Conservation (phyloP, 2,888 invertebrate species). For the Pycnomerus fuliginosus region DNA sequence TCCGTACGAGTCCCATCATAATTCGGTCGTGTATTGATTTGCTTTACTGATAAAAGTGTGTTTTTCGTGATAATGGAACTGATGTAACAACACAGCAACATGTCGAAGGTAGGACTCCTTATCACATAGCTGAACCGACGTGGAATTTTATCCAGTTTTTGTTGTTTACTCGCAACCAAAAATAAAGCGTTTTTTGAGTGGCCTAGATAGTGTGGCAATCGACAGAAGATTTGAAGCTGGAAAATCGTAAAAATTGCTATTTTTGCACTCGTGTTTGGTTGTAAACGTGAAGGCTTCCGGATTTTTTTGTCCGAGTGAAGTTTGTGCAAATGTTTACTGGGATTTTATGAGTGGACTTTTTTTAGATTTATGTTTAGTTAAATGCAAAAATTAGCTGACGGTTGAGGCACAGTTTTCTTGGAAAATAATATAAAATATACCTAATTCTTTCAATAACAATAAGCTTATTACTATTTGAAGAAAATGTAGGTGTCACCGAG, state of each 20-base stretch:
- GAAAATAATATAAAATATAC: too few relatives aligned
- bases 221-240: not conserved
- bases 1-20: slow-evolving; percentile 7
- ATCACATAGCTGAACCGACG: not conserved
- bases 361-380: too few relatives aligned
- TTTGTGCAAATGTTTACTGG: too few relatives aligned
- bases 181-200: not conserved
- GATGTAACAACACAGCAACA: not conserved
- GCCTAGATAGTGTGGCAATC: not conserved
- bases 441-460: too few relatives aligned
- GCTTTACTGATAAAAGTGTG: slow-evolving; percentile 1
- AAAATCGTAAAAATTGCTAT: not conserved
- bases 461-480: too few relatives aligned
- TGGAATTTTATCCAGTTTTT: not conserved
- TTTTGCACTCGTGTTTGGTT: not conserved
- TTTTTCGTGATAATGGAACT: too few relatives aligned
- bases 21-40: slow-evolving; percentile 20
- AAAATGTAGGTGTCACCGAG: too few relatives aligned
- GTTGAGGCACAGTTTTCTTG: too few relatives aligned
- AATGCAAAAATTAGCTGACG: too few relatives aligned
- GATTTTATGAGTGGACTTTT: too few relatives aligned
- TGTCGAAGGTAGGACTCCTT: slow-evolving; percentile 12
- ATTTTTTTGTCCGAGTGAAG: too few relatives aligned
- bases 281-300: not conserved
- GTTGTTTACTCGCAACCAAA: too few relatives aligned